A percentile compares a stretch with the other conserved stretches of the same genome.
Conservation (phyloP, 2,888 invertebrate species). For the Autographa gamma region DNA sequence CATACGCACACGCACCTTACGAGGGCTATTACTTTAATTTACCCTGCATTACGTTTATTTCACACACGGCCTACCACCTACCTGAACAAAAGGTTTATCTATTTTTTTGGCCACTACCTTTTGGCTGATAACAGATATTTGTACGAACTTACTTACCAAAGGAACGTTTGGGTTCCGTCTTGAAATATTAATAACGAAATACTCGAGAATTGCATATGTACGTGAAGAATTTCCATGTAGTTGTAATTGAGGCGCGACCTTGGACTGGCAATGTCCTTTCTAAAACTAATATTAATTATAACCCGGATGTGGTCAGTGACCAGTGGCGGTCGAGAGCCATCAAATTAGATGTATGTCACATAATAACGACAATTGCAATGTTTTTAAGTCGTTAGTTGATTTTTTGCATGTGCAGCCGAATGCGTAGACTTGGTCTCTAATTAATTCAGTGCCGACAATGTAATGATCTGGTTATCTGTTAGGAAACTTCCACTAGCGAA, state of each 20-base stretch:
- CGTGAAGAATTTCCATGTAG: background rate
- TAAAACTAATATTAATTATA: conserved; percentile 41
- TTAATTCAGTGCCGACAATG: background rate
- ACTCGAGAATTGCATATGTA: background rate
- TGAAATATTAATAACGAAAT: background rate
- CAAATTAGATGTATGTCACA: conserved; percentile 19
- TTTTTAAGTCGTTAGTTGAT: background rate
- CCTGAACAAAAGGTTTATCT: too few species aligned
- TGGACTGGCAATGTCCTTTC: conserved; percentile 35
- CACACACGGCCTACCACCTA: background rate
- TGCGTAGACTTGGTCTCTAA: background rate
- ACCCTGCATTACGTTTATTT: background rate
- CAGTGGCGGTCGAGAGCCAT: conserved; percentile 41
- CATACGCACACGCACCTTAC: conserved; percentile 8
- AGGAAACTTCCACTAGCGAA: background rate
- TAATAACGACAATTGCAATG: background rate
- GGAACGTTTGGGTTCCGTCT: background rate
- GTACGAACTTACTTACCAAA: background rate
- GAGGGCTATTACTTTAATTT: background rate
- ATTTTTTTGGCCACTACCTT: too few species aligned
- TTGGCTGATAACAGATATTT: too few species aligned
- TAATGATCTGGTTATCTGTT: background rate
- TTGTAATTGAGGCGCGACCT: background rate
- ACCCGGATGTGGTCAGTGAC: conserved; percentile 44
- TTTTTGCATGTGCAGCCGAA: background rate